Conservation (phyloP, 2,113 vertebrate species). For the Nyctibius bracteatus region DNA sequence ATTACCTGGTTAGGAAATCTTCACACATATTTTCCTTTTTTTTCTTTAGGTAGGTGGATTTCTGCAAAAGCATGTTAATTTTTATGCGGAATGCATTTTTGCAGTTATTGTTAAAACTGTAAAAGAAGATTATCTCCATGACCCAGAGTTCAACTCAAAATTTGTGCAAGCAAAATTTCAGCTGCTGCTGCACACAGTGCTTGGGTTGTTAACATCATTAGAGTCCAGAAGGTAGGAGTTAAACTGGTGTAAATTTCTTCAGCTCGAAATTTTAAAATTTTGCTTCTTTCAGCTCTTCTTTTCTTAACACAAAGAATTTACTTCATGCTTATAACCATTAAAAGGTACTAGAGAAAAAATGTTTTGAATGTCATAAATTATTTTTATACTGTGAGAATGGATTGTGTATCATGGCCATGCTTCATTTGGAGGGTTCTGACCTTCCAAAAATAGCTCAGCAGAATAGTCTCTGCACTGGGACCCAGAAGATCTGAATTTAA, state of each 20-base stretch:
- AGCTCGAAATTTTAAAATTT: neutral
- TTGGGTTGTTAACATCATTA: conserved; percentile 78
- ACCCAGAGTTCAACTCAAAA: conserved; percentile 80
- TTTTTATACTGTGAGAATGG: neutral
- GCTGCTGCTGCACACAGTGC: conserved; percentile 72
- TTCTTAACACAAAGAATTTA: neutral
- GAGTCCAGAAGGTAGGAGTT: conserved; percentile 71
- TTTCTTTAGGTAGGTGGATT: conserved; percentile 70
- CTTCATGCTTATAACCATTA: neutral
- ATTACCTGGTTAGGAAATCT: neutral
- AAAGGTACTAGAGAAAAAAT: neutral
- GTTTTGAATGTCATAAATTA: neutral
- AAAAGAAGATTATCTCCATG: conserved; percentile 74
- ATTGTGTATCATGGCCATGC: neutral
- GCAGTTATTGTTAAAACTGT: conserved; percentile 69
- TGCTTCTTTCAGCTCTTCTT: neutral
- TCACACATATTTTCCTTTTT: neutral
- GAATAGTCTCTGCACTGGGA: neutral
- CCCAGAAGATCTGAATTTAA: neutral
- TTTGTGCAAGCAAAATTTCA: conserved; percentile 77
- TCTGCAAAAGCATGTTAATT: conserved; percentile 76
- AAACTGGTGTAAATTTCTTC: neutral
- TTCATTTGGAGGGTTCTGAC: neutral
- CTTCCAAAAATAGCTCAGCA: conserved; percentile 8
- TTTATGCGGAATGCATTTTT: conserved; percentile 77